phyloP scores from a whole-genome alignment of 2,113 vertebrate genomes.

The Vicugna pacos region DNA sequence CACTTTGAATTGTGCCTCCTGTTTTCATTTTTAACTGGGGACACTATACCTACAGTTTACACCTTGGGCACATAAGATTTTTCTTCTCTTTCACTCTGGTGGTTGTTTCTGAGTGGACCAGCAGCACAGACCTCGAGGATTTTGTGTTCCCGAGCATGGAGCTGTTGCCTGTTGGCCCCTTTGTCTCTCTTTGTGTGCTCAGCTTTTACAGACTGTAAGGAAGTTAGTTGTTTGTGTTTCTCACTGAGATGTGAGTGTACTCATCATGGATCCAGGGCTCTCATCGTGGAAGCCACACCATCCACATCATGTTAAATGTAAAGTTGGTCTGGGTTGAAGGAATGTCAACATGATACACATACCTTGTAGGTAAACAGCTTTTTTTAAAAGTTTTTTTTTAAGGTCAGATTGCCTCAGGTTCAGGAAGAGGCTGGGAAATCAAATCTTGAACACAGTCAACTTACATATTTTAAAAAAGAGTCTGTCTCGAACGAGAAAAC shows the following conservation, averaged over 20 bases:
- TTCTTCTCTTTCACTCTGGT: constrained; percentile 61
- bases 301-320: not conserved
- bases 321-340: constrained; percentile 68
- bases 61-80: constrained; percentile 68
- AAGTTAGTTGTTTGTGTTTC: constrained; percentile 62
- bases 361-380: not conserved
- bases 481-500: constrained; percentile 70
- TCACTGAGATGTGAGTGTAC: constrained; percentile 46
- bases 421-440: constrained; percentile 75
- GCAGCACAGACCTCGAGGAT: constrained; percentile 78
- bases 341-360: constrained; percentile 42
- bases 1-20: constrained; percentile 73
- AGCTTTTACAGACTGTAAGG: not conserved
- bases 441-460: constrained; percentile 68
- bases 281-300: constrained; percentile 57
- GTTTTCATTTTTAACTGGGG: constrained; percentile 58
- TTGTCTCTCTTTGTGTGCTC: constrained; percentile 69
- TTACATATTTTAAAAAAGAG: constrained; percentile 73
- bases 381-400: not conserved
- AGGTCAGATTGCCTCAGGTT: constrained; percentile 74
- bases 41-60: constrained; percentile 83
- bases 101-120: constrained; percentile 86
- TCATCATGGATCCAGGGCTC: constrained; percentile 68
- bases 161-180: constrained; percentile 46
- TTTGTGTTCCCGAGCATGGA: constrained; percentile 79